Conservation (phyloP, 2,888 invertebrate species). For the Atethmia centrago region DNA sequence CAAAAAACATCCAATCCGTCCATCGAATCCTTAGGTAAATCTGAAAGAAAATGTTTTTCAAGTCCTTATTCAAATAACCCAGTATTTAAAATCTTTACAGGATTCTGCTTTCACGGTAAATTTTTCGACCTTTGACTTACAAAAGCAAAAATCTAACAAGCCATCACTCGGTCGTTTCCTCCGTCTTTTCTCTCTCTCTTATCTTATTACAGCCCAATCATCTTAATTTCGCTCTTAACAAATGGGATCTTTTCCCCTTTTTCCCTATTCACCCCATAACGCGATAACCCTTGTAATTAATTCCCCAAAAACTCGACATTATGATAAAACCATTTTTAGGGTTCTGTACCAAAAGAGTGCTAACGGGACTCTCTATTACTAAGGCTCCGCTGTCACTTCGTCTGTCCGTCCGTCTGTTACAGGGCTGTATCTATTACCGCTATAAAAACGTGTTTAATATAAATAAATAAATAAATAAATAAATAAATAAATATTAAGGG, state of each 20-base stretch:
- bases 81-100: background rate
- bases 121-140: constrained; percentile 2
- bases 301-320: constrained; percentile 38
- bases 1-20: too few species aligned
- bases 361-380: too few species aligned
- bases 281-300: constrained; percentile 43
- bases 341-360: background rate
- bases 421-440: background rate
- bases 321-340: constrained; percentile 56
- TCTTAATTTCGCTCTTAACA: constrained; percentile 25
- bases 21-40: background rate
- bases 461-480: background rate
- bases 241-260: constrained; percentile 25
- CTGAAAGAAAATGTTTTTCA: background rate
- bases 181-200: constrained; percentile 14
- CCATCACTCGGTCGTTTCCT: constrained; percentile 7
- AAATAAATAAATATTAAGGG: too few species aligned
- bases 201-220: constrained; percentile 24
- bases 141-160: constrained; percentile 17
- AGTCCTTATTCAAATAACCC: background rate
- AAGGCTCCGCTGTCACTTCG: background rate
- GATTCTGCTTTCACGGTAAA: background rate
- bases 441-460: background rate
- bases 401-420: background rate
- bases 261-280: constrained; percentile 23